Percentiles rank a stretch among this genome's conserved stretches.
Evolutionary conservation across 2,797 vertebrate species (phyloP).

Genomic region (Sarcoramphus papa): DNA sequence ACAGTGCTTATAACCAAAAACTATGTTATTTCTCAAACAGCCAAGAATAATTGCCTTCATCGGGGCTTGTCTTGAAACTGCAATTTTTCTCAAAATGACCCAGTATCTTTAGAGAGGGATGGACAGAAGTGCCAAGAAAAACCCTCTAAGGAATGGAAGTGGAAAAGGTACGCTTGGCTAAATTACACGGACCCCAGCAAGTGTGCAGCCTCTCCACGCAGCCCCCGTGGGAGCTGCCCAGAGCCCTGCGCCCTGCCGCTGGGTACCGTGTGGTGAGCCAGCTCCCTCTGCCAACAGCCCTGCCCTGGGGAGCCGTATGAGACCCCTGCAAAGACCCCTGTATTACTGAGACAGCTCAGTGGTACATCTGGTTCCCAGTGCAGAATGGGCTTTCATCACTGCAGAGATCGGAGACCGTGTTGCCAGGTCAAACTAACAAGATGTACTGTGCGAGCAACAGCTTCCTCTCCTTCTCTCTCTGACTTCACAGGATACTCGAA

Average conservation of each 20-base stretch:
- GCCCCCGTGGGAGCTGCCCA: rapidly evolving
- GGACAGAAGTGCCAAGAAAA: neutral
- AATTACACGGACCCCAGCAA: neutral
- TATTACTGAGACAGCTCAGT: neutral
- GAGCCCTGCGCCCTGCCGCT: neutral
- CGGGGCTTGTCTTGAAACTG: neutral
- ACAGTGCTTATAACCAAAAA: neutral
- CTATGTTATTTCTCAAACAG: neutral
- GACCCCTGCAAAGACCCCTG: neutral
- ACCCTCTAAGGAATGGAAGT: neutral
- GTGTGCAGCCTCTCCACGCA: rapidly evolving
- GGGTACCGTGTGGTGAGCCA: rapidly evolving
- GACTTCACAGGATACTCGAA: neutral
- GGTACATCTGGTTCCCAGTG: rapidly evolving
- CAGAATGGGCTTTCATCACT: neutral
- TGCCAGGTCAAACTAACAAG: neutral
- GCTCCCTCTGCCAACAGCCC: neutral
- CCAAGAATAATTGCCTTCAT: neutral
- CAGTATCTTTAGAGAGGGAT: neutral
- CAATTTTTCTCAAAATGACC: neutral
- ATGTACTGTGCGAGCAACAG: rapidly evolving
- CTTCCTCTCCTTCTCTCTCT: neutral
- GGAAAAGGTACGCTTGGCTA: neutral
- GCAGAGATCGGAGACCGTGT: rapidly evolving
- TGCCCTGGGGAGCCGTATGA: neutral